A percentile compares a stretch with the other conserved stretches of the same genome.
Conservation (phyloP, 2,113 vertebrate genomes). For the Elachura formosa region DNA sequence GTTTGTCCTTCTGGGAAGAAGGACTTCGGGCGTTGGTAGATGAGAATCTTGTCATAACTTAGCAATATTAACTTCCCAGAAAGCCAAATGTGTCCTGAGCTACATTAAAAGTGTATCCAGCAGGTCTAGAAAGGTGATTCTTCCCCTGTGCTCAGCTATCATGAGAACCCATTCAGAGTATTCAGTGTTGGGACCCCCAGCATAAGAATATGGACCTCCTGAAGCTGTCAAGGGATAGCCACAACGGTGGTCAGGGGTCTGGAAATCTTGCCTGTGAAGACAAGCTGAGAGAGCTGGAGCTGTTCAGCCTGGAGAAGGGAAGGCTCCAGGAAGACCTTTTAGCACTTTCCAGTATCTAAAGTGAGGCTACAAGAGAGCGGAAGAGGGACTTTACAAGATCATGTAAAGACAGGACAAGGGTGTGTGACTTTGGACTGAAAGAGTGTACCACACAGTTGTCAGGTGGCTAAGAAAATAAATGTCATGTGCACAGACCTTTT, state of each 20-base stretch:
- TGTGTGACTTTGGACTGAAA: fast-evolving
- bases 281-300: background rate
- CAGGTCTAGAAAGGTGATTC: background rate
- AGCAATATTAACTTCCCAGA: background rate
- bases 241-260: fast-evolving
- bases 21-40: background rate
- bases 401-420: background rate
- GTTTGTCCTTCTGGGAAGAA: background rate
- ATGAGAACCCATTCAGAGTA: background rate
- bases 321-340: background rate
- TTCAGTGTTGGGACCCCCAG: background rate
- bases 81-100: background rate
- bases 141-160: background rate
- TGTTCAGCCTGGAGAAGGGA: background rate
- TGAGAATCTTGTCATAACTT: fast-evolving
- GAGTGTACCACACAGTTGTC: background rate
- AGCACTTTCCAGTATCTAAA: background rate
- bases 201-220: background rate
- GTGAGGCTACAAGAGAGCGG: background rate
- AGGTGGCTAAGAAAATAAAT: background rate
- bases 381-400: background rate
- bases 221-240: background rate
- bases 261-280: background rate
- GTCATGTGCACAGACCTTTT: background rate
- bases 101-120: background rate